These are phyloP conservation scores for Electrona antarctica DNA, from an alignment of 2,113 vertebrate species.

Conservation along the genomic window DNA sequence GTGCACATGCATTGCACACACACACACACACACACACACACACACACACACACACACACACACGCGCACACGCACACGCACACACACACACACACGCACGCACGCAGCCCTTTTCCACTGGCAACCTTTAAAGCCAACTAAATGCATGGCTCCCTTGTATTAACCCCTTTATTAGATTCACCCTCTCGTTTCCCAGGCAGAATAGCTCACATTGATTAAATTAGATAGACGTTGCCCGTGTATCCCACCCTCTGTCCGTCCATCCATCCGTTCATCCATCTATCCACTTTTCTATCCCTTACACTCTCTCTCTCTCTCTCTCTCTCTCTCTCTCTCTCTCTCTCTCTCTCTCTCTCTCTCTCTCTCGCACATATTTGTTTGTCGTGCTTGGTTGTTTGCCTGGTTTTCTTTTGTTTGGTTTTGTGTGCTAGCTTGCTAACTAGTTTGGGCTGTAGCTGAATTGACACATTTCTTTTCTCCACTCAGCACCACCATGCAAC, in stretches of 20 bases:
- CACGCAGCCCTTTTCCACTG: neutral
- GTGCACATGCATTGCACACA: slow-evolving; percentile 5
- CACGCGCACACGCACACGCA: neutral
- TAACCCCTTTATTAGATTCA: slow-evolving; percentile 46
- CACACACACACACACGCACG: neutral
- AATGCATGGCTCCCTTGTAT: slow-evolving; percentile 2
- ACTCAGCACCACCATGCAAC: too few species aligned
- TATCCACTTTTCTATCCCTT: too few species aligned
- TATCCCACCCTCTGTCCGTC: slow-evolving; percentile 20
- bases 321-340: too few species aligned
- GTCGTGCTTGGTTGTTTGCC: neutral
- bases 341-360: too few species aligned
- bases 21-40: neutral
- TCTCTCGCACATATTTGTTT: too few species aligned
- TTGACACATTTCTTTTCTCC: too few species aligned
- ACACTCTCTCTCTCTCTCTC: too few species aligned
- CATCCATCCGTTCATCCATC: neutral
- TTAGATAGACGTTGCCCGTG: slow-evolving; percentile 52
- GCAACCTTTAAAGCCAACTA: slow-evolving; percentile 17
- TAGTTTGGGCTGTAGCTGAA: too few species aligned
- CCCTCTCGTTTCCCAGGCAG: slow-evolving; percentile 11
- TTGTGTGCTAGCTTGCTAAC: too few species aligned
- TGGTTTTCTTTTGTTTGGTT: slow-evolving; percentile 6
- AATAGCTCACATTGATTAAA: slow-evolving; percentile 58
- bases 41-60: neutral